Evolutionary conservation across 2,797 vertebrate genomes (phyloP), one percentile per base, ranked within the genome.

Genomic region (Amniataba percoides): DNA sequence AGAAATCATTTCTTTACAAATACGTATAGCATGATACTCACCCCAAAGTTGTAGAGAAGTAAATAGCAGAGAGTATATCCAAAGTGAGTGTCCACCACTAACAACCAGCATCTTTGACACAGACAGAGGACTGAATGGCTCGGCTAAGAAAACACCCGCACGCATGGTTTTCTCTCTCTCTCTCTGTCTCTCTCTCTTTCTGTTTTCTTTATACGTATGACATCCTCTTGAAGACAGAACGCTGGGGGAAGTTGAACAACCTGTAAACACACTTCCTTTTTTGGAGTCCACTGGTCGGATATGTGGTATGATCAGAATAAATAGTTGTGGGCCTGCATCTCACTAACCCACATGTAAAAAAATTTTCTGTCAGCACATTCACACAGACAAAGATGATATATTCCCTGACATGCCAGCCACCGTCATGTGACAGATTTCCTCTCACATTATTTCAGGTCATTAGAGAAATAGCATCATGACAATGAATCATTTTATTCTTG

Each of bases 251-350:
- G 90, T 81, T 23, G 31, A 86, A 81, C 27, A 86, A 81, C 27
- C 52, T 65, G 60, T 90, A 90, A 92, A 89, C 83, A 90, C 45
- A 82, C 66, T 91, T 93, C 92, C 93, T 90, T 92, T 91, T 91
- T 77, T 76, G 87, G 85, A 64, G 13, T 53, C 56, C 42, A 18
- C 13, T 36, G 55, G 18, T 71, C 13, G 14, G 65, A 55, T 74
- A 53, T 59, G 39, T 27, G 51, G 1, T 71, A 57, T 46, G 45
- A 64, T 77, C 51, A 60, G 15, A 82, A 77, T 64, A 86, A 86
- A 85, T 42, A 84, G 43, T n/a, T 73, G 51, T 40, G 64, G 15
- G n/a, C 3, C 11, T 57, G 27, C 0, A 2, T 73, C 23, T 51
- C 14, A 36, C 14, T 49, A 64, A 72, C 31, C 13, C 16, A 74